Evolutionary conservation across 2,113 vertebrate species (phyloP), one percentile per base, ranked within the genome.

Genomic region (Heterotilapia buettikoferi): DNA sequence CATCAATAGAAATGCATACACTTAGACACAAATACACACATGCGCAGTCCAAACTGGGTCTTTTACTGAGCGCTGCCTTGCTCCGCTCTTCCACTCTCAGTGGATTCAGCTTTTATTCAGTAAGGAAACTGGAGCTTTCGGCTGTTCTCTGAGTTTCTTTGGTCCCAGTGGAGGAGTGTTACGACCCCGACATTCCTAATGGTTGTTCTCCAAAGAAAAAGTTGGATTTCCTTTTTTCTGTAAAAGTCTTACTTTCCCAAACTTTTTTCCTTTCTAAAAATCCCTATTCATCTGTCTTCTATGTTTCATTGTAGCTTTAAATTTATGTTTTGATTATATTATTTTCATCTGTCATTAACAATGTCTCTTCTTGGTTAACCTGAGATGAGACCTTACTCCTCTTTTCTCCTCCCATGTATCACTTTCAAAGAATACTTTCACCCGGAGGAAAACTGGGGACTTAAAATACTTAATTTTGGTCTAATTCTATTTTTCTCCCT

Each of bases 131-230:
- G 61, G 80, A 90, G 78, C 78, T 82, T 54, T 91, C 71, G 38
- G 31, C 71, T 47, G 43, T 21, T 73, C 68, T 50, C 33, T 21
- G 14, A 12, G 43, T 84, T 31, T 89, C 66, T 87, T n/a, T 80
- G 59, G 57, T 88, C 90, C 84, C 90, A 53, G 47, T 45, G 85
- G 85, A 84, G 50, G 31, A 40, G 61, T 71, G 80, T 54, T 79
- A 38, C 53, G 82, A 93, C 87, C 87, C 21, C 47, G 24, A 53
- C 83, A 89, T 94, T 93, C 91, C 87, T 90, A 47, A 24, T 53
- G 33, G 14, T 82, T 84, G 61, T 88, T 89, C 87, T 90, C 89
- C 80, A 85, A 82, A 88, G 86, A 88, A 86, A 88, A 88, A 47
- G 6, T 54, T 16, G 24, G 36, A 80, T 81, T 89, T 93, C 88